Conservation (phyloP, 2,888 invertebrate species). For the Acronicta leporina region DNA sequence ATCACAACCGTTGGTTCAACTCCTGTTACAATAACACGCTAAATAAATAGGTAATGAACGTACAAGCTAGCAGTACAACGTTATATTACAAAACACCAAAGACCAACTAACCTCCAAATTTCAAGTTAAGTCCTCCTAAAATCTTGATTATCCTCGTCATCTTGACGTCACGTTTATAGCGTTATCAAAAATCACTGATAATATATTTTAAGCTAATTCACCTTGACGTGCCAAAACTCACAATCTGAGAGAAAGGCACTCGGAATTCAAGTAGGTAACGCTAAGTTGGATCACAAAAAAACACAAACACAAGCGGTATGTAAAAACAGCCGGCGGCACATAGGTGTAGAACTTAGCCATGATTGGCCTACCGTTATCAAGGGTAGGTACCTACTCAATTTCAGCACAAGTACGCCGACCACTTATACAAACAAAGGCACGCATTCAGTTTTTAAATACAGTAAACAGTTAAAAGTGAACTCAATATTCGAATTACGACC, state of each 20-base stretch:
- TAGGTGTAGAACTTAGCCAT: conserved; percentile 13
- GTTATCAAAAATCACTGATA: conserved; percentile 28
- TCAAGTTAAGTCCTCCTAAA: conserved; percentile 65
- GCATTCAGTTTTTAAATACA: conserved; percentile 6
- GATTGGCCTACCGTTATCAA: conserved; percentile 49
- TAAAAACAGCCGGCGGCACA: conserved; percentile 49
- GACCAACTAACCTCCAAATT: conserved; percentile 71
- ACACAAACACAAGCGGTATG: conserved; percentile 12
- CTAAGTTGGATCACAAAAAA: conserved; percentile 15
- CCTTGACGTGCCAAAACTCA: neutral
- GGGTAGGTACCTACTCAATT: conserved; percentile 33
- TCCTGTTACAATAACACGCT: neutral
- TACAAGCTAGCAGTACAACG: conserved; percentile 18
- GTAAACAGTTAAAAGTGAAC: conserved; percentile 5
- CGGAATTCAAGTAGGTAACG: conserved; percentile 8
- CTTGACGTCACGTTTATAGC: conserved; percentile 45
- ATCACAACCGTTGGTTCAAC: too few relatives aligned
- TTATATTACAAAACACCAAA: conserved; percentile 16
- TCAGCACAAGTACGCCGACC: conserved; percentile 29
- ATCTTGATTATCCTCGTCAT: conserved; percentile 63
- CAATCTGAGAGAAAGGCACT: neutral
- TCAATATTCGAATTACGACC: conserved; percentile 7
- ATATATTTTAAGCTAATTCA: conserved; percentile 7
- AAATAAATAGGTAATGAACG: neutral
- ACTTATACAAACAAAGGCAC: conserved; percentile 19